A percentile compares a stretch with the other conserved stretches of the same genome.
Conservation (phyloP, 2,888 invertebrate genomes). For the Andrena minutula region DNA sequence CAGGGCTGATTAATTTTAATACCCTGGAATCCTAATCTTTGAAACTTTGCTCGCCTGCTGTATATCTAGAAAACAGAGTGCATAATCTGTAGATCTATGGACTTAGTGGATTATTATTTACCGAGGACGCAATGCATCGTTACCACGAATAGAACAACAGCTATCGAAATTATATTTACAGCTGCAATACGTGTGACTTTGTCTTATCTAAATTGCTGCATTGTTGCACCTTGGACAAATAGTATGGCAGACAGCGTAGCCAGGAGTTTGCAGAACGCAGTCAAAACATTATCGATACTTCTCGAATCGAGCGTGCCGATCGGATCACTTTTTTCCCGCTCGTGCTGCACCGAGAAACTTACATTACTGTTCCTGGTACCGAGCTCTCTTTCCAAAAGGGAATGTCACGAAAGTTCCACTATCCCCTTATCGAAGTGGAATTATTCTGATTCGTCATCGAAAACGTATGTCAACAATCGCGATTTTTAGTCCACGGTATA, state of each 20-base stretch:
- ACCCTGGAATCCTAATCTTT: too few relatives aligned
- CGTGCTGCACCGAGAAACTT: neutral
- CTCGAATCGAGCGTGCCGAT: neutral
- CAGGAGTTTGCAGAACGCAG: too few relatives aligned
- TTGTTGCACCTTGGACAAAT: neutral
- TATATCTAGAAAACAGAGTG: too few relatives aligned
- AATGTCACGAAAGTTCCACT: neutral
- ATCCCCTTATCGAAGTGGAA: neutral
- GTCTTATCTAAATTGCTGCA: constrained; percentile 24
- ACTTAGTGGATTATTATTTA: neutral
- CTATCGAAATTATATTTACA: constrained; percentile 6
- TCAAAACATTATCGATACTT: neutral
- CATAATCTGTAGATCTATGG: too few relatives aligned
- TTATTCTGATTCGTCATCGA: neutral
- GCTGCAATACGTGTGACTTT: neutral
- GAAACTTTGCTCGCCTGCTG: too few relatives aligned
- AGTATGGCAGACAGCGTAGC: neutral
- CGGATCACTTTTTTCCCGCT: neutral
- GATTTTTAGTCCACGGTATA: neutral
- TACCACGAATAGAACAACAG: neutral
- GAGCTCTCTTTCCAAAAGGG: neutral
- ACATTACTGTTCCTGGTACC: neutral
- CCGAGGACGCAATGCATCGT: neutral
- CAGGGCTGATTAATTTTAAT: too few relatives aligned
- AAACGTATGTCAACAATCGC: neutral